Conservation (phyloP, 2,888 invertebrate species). For the Acleris sparsana region DNA sequence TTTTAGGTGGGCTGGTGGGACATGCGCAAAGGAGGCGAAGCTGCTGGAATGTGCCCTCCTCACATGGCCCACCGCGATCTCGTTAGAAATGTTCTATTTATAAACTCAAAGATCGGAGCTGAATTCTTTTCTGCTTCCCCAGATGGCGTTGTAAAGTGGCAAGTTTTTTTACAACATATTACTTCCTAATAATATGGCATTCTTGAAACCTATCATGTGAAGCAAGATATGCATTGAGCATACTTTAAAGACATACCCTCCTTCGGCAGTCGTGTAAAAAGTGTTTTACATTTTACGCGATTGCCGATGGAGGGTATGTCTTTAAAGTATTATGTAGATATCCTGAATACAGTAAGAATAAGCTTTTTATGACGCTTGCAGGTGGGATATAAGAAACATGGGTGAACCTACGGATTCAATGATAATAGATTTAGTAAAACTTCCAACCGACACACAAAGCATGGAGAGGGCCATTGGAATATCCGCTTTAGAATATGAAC, state of each 20-base stretch:
- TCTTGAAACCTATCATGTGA: too few relatives aligned
- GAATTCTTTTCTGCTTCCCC: constrained; percentile 97
- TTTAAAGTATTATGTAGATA: too few relatives aligned
- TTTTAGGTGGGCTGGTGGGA: constrained; percentile 91
- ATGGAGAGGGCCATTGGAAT: constrained; percentile 86
- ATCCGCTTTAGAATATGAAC: constrained; percentile 89
- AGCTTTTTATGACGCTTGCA: constrained; percentile 50
- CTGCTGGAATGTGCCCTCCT: constrained; percentile 89
- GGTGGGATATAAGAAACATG: constrained; percentile 90
- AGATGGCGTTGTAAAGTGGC: constrained; percentile 95
- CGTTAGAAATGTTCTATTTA: constrained; percentile 94
- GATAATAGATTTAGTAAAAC: constrained; percentile 87
- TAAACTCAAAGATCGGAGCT: constrained; percentile 96
- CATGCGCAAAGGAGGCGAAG: constrained; percentile 90
- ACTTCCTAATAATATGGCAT: too few relatives aligned
- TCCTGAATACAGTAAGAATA: background rate
- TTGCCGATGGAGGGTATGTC: too few relatives aligned
- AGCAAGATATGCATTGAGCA: too few relatives aligned
- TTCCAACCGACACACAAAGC: constrained; percentile 80
- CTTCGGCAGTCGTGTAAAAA: too few relatives aligned
- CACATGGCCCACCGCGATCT: constrained; percentile 95
- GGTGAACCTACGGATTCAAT: constrained; percentile 86
- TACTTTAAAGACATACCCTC: too few relatives aligned
- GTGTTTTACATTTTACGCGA: too few relatives aligned
- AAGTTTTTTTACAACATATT: constrained; percentile 34